A percentile compares a stretch with the other conserved stretches of the same genome.
Evolutionary conservation across 2,888 invertebrate genomes (phyloP).

Genomic region (Thera britannica): DNA sequence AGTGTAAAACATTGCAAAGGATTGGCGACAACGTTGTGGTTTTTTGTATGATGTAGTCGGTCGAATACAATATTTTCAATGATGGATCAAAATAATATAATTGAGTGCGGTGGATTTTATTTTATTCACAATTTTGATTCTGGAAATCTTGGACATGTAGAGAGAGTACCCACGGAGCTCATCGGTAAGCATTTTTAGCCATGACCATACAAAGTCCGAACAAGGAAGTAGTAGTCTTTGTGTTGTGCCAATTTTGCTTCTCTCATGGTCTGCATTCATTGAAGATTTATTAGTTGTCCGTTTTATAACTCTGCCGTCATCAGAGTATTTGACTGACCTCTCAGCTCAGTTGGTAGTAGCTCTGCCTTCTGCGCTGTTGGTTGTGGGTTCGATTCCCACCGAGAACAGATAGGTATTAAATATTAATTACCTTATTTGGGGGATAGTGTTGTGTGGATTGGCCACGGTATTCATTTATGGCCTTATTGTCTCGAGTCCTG

Average conservation of each 20-base stretch:
- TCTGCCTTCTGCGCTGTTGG: too few species aligned
- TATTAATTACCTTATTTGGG: too few species aligned
- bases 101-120: conserved; percentile 89
- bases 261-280: conserved; percentile 47
- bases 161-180: conserved; percentile 87
- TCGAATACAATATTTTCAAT: conserved; percentile 56
- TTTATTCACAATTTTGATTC: conserved; percentile 96
- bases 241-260: conserved; percentile 52
- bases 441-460: too few species aligned
- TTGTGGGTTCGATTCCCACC: too few species aligned
- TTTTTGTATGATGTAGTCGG: conserved; percentile 77
- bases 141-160: conserved; percentile 93
- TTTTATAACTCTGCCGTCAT: background rate
- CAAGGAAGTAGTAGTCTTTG: conserved; percentile 34
- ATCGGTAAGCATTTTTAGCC: conserved; percentile 73
- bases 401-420: too few species aligned
- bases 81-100: conserved; percentile 79
- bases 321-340: background rate
- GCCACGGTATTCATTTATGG: too few species aligned
- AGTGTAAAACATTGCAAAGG: conserved; percentile 58
- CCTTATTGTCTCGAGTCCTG: background rate
- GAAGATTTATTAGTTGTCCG: conserved; percentile 3
- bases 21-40: conserved; percentile 61
- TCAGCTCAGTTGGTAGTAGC: too few species aligned
- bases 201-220: conserved; percentile 32